Base-by-base conservation (phyloP, 2,888 invertebrate species). In the Amaurobius ferox region DNA sequence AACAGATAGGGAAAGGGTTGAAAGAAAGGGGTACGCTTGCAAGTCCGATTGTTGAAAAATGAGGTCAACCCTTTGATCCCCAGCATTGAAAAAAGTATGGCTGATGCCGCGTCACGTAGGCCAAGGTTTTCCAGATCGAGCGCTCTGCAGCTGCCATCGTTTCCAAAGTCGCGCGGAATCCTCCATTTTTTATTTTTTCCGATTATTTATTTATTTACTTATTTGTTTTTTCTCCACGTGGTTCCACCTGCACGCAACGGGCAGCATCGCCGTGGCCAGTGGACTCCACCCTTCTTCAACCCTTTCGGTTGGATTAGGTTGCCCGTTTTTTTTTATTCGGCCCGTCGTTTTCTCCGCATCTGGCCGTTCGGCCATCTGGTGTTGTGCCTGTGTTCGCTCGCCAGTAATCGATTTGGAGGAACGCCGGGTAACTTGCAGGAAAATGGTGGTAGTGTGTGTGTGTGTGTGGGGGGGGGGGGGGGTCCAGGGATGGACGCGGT, bases 11-110 rank as follows among this genome's bases (percentile, higher is more conserved):
- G 40, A 73, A 61, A 67, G 30, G 13, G 19, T 61, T 29, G 35
- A 67, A 66, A 68, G 23, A 55, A 23, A 55, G 16, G 23, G 55
- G 23, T 3, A 16, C 16, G 16, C 55, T 7, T 16, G 30, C 81
- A 72, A 83, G 77, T 83, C 83, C 83, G 55, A 76, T 83, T 83
- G 83, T 83, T 83, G 30, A 55, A 72, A 83, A 83, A 83, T 83
- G 83, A 83, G 83, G 83, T 77, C 83, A 83, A 77, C 83, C 83
- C 83, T 83, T 83, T 83, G 83, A 83, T 83, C 77, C 77, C 83
- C 66, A 61, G 73, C 19, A 23, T 30, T 70, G 70, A 77, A 74
- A 40, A 32, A 48, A 44, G 32, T 62, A 40, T 32, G 16, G 13
- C 55, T 35, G 32, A 13, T 16, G 29, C 29, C 32, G 35, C 81